Conservation (phyloP, 2,113 vertebrate species). For the Garra rufa region DNA sequence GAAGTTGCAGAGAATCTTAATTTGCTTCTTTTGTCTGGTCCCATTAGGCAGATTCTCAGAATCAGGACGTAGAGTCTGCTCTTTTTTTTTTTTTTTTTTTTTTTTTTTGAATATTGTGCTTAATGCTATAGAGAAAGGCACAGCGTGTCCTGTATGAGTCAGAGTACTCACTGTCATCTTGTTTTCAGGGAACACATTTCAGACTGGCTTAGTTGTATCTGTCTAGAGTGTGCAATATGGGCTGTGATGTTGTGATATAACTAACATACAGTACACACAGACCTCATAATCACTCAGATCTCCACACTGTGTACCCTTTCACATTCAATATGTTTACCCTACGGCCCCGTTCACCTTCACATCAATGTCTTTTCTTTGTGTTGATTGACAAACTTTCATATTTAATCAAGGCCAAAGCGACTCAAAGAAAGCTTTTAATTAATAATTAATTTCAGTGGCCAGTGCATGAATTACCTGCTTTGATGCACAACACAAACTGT, state of each 20-base stretch:
- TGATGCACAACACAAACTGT: neutral
- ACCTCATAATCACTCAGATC: neutral
- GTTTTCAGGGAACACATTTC: conserved; percentile 10
- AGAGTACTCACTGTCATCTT: neutral
- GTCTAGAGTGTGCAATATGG: neutral
- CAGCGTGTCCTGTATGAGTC: neutral
- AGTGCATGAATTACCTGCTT: neutral
- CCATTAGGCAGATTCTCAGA: conserved; percentile 20
- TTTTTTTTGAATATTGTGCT: neutral
- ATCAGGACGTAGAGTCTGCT: neutral
- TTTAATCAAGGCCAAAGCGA: neutral
- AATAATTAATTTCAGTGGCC: neutral
- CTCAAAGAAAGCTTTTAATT: neutral
- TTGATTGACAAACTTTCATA: neutral
- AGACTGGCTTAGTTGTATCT: neutral
- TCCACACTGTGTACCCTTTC: neutral
- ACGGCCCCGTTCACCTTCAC: neutral
- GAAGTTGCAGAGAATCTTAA: neutral
- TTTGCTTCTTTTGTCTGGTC: conserved; percentile 13
- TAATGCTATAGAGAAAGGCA: conserved; percentile 14
- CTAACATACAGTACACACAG: neutral
- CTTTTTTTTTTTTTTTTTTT: too few species aligned
- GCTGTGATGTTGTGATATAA: neutral
- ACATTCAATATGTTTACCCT: neutral
- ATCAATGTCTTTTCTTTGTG: neutral